These are phyloP conservation scores for Setipinna tenuifilis DNA, from an alignment of 2,797 vertebrate genomes.

Conservation along the genomic window DNA sequence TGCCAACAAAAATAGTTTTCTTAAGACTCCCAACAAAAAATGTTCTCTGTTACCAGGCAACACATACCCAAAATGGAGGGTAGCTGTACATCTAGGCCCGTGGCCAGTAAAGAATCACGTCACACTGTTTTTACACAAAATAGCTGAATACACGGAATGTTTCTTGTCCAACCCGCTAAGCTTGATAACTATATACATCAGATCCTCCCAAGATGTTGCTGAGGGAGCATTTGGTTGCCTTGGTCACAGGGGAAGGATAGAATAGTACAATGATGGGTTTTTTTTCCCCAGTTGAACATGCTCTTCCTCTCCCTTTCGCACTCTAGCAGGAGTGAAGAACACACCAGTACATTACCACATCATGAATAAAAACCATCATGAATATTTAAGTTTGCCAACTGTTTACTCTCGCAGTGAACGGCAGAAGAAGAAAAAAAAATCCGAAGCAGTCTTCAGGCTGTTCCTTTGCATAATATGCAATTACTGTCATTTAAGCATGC, in stretches of 20 bases:
- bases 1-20: neutral
- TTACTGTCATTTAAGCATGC: constrained; percentile 29
- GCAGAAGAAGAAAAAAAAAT: neutral
- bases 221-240: neutral
- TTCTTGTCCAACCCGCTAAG: neutral
- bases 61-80: neutral
- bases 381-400: constrained; percentile 19
- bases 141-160: neutral
- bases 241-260: neutral
- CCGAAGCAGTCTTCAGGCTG: neutral
- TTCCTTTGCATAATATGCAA: constrained; percentile 10
- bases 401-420: neutral
- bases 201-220: neutral
- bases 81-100: neutral
- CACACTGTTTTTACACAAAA: neutral
- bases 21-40: neutral
- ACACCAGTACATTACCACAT: neutral
- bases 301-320: neutral
- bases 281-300: neutral
- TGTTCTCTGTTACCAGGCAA: neutral
- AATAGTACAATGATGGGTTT: neutral
- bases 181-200: neutral
- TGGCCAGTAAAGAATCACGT: neutral
- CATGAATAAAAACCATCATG: constrained; percentile 18
- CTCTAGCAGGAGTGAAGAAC: neutral